Conservation (phyloP, 2,888 invertebrate genomes). For the Diaprepes abbreviatus region DNA sequence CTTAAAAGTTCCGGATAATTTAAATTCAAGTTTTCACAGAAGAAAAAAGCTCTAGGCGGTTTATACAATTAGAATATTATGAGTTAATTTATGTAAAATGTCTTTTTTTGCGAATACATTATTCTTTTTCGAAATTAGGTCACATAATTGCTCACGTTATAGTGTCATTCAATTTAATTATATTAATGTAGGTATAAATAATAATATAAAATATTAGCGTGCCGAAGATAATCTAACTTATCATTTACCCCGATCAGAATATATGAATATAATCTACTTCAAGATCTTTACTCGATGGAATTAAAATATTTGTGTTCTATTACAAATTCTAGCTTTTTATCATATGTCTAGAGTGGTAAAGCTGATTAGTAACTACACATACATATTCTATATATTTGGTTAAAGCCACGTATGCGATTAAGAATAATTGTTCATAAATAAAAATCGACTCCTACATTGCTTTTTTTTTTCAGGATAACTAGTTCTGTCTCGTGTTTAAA, state of each 20-base stretch:
- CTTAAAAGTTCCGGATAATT: conserved; percentile 28
- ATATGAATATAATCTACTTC: conserved; percentile 34
- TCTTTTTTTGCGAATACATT: conserved; percentile 26
- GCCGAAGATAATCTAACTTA: conserved; percentile 28
- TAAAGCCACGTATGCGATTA: too few relatives aligned
- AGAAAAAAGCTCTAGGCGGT: conserved; percentile 21
- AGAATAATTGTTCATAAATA: too few relatives aligned
- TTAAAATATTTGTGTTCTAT: conserved; percentile 21
- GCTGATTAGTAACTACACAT: too few relatives aligned
- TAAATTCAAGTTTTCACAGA: conserved; percentile 20
- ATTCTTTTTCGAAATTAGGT: conserved; percentile 31
- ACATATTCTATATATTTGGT: too few relatives aligned
- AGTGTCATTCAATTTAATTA: conserved; percentile 40
- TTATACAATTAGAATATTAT: conserved; percentile 29
- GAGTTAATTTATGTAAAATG: conserved; percentile 38
- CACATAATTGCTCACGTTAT: conserved; percentile 33
- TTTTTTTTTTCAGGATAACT: too few relatives aligned
- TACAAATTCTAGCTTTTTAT: too few relatives aligned
- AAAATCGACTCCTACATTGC: too few relatives aligned
- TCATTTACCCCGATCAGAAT: conserved; percentile 27
- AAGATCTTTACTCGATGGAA: conserved; percentile 27
- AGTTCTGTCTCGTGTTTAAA: too few relatives aligned
- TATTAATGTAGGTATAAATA: conserved; percentile 39
- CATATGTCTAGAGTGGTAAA: too few relatives aligned
- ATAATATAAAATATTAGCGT: conserved; percentile 28